Evolutionary conservation across 2,113 vertebrate species (phyloP), one percentile per base, ranked within the genome.

Genomic region (Brachyhypopomus gauderio): DNA sequence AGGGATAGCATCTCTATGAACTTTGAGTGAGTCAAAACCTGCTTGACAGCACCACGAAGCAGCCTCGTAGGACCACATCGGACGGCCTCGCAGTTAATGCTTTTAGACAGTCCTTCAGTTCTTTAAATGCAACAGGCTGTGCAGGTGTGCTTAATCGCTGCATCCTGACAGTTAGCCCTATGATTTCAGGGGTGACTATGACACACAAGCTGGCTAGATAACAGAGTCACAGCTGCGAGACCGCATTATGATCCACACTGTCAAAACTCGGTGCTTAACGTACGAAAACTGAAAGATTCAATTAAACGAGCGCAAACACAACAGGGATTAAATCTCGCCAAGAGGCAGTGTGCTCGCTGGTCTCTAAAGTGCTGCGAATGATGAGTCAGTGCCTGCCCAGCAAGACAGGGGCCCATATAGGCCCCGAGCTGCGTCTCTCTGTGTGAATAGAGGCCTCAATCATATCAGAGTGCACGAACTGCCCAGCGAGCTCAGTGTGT

Each of bases 401-500:
- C 52, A 23, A 73, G 62, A 80, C 27, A 55, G 59, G 41, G 34
- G 56, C 72, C 6, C 16, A 48, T 58, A 52, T 70, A 75, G 25
- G 55, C 48, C 41, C 72, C 73, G 34, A 66, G 60, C 82, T 72
- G 20, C 75, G 38, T 71, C 70, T 52, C 38, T 86, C 77, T 83
- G 62, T 83, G 52, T 88, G 55, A 85, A 85, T 71, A 77, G 64
- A 66, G 25, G 75, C 81, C 59, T 73, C 70, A 84, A 7, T 84
- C 19, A 80, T 88, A 86, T 89, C 78, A 81, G 59, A 71, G 22
- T 48, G 77, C 25, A 19, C 69, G 80, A 77, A 70, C 85, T 17
- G 79, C 80, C 85, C 78, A 86, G 78, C 71, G 73, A 78, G 77
- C 70, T 84, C 82, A 69, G 70, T 76, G 62, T 80, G 86, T 91